Evolutionary conservation across 1,140 invertebrate species (phyloP), one percentile per base, ranked within the genome.

Genomic region (Spodoptera frugiperda): DNA sequence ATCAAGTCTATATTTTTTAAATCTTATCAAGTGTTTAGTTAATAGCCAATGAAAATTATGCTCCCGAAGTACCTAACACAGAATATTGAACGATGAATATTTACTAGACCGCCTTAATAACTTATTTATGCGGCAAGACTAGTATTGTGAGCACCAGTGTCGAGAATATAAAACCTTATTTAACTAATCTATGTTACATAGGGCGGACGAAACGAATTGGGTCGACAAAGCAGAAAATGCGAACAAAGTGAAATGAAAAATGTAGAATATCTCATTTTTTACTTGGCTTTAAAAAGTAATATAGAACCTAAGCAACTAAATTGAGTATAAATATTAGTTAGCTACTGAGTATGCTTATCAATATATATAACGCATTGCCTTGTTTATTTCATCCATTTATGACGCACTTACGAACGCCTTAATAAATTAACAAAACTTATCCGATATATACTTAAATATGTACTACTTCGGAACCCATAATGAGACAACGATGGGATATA

Each of bases 221-320:
- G 48, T 51, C 49, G 44, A 68, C 19, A 68, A 33, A 51, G 46
- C 49, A 25, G 19, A 51, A 17, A 68, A 51, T 4, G 44, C 21
- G 65, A 51, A 68, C 46, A n/a, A 68, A 49, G 46, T 53, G 48
- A 46, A 63, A 51, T 76, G 53, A 30, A 61, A 61, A 61, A 39
- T 61, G 10, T 44, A 44, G n/a, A 61, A 39, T 61, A 25, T 25
- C 1, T 44, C 44, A 9, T 15, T 44, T 10, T 44, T 53, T 11
- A n/a, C 25, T 33, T 17, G 59, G 39, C 59, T 15, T 59, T 30
- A 21, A 14, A 14, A 59, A 10, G 49, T n/a, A 15, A 51, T 25
- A 3, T 25, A 2, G 25, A 25, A 25, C 25, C 5, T n/a, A n/a
- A 25, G 3, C 1, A 25, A 2, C 5, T 25, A 25, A 2, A 2